These are phyloP conservation scores for Heliothis peltigera DNA, from an alignment of 2,888 invertebrate species.

Conservation along the genomic window DNA sequence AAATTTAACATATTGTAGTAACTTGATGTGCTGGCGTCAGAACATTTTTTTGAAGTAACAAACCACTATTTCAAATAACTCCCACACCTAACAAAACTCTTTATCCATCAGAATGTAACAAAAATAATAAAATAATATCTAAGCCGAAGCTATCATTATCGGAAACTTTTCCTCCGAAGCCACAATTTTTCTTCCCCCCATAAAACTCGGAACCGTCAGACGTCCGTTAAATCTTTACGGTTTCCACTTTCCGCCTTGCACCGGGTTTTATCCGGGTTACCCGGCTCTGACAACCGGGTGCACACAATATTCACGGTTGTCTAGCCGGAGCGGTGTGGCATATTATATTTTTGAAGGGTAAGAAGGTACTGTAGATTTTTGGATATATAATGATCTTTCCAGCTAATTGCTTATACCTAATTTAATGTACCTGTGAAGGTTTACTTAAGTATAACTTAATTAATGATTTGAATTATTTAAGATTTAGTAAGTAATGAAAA, in stretches of 20 bases:
- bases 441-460: too few relatives aligned
- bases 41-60: too few relatives aligned
- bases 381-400: too few relatives aligned
- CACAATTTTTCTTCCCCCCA: conserved; percentile 56
- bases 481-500: too few relatives aligned
- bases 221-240: conserved; percentile 78
- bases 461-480: too few relatives aligned
- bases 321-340: conserved; percentile 19
- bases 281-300: conserved; percentile 56
- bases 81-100: neutral
- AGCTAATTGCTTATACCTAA: too few relatives aligned
- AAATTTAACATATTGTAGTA: too few relatives aligned
- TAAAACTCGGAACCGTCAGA: conserved; percentile 69
- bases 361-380: too few relatives aligned
- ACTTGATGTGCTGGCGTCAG: too few relatives aligned
- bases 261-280: conserved; percentile 64
- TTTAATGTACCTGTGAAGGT: too few relatives aligned
- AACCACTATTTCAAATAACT: conserved; percentile 1
- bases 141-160: conserved; percentile 42
- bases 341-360: conserved; percentile 5
- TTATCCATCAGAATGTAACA: conserved; percentile 13
- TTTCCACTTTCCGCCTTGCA: conserved; percentile 66
- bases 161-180: conserved; percentile 46
- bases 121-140: conserved; percentile 22
- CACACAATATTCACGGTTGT: conserved; percentile 51